Evolutionary conservation across 1,140 invertebrate species (phyloP).

Genomic region (Drusus annulatus): DNA sequence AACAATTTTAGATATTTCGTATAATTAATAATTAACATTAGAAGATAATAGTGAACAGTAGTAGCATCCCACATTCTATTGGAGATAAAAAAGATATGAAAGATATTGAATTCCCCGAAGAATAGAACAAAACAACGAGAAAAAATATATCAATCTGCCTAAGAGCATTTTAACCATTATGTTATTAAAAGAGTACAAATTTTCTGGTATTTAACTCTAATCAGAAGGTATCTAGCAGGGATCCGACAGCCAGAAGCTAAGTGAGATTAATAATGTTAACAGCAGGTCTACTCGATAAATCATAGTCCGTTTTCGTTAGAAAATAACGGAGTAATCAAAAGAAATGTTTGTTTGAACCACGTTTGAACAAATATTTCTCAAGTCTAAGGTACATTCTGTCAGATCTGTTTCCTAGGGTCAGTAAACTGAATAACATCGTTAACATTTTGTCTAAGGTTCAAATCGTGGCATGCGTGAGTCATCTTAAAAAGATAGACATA

Average conservation of each 20-base stretch:
- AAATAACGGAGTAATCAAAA: too few species aligned
- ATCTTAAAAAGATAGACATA: too few species aligned
- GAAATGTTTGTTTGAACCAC: too few species aligned
- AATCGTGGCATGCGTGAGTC: too few species aligned
- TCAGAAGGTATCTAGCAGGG: constrained; percentile 5
- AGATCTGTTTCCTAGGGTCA: too few species aligned
- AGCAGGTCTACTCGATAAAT: too few species aligned
- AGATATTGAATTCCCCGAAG: not conserved
- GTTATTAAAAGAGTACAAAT: constrained; percentile 33
- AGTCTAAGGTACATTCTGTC: too few species aligned
- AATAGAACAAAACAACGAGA: not conserved
- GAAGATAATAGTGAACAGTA: not conserved
- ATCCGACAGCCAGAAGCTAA: constrained; percentile 28
- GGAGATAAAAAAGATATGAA: constrained; percentile 3
- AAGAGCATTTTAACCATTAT: not conserved
- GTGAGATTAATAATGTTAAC: constrained; percentile 11
- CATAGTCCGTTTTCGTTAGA: too few species aligned
- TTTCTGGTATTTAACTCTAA: constrained; percentile 40
- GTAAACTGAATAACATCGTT: too few species aligned
- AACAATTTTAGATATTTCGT: too few species aligned
- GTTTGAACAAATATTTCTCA: too few species aligned
- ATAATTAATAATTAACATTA: not conserved
- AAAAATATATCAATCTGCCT: constrained; percentile 9
- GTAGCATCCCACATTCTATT: not conserved
- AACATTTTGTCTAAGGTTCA: too few species aligned